A percentile compares a stretch with the other conserved stretches of the same genome.
These are phyloP conservation scores for Anas capensis DNA, from an alignment of 2,797 vertebrate species.

Conservation along the genomic window DNA sequence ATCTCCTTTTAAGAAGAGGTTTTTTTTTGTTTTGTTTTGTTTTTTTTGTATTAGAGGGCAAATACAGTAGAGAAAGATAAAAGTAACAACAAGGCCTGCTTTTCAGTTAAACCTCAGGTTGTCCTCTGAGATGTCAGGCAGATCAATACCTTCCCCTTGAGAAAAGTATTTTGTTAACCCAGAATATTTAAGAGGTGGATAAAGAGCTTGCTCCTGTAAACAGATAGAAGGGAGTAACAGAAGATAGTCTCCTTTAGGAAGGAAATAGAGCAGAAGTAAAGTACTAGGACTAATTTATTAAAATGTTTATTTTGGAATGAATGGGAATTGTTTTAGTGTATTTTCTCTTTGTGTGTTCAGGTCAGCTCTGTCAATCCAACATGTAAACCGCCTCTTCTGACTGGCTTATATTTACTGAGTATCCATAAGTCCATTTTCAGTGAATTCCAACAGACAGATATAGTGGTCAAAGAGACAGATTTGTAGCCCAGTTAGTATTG, in stretches of 20 bases:
- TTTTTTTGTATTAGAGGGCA: not conserved
- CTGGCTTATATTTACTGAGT: not conserved
- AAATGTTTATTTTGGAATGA: not conserved
- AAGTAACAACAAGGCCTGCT: not conserved
- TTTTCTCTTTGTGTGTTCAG: not conserved
- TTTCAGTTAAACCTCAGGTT: not conserved
- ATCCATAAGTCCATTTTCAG: not conserved
- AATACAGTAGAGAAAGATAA: not conserved
- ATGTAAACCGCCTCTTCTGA: not conserved
- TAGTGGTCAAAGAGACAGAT: not conserved
- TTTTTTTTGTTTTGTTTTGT: not conserved
- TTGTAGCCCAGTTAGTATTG: not conserved
- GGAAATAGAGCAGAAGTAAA: slow-evolving; percentile 8
- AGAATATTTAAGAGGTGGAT: not conserved
- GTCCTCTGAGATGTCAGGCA: not conserved
- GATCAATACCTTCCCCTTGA: not conserved
- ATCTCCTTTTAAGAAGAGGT: not conserved
- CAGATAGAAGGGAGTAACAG: not conserved
- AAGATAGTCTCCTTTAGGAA: not conserved
- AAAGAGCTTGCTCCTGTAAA: not conserved
- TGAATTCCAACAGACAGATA: not conserved
- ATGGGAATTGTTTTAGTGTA: not conserved
- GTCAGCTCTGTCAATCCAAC: not conserved
- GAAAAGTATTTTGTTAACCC: not conserved
- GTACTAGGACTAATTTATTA: not conserved